Percentiles rank a stretch among this genome's conserved stretches.
Conservation (phyloP, 2,797 vertebrate species). For the Mormyrops boulengeri region DNA sequence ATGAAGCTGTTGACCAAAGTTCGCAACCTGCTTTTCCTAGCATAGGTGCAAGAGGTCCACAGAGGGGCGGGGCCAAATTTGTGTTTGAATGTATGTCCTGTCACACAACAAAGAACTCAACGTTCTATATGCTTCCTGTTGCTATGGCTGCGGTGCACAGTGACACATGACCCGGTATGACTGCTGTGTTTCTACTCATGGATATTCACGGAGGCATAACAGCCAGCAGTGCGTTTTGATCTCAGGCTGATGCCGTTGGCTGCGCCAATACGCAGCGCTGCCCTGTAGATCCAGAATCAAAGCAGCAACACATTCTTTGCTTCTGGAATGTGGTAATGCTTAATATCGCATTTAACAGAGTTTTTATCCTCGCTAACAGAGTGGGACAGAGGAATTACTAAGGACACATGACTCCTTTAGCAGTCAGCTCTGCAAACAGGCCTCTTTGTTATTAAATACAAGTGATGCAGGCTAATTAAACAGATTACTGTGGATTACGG, state of each 20-base stretch:
- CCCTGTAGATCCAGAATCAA: not conserved
- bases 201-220: not conserved
- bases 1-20: not conserved
- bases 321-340: not conserved
- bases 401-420: conserved; percentile 60
- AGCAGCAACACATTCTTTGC: not conserved
- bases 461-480: conserved; percentile 67
- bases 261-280: not conserved
- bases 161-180: not conserved
- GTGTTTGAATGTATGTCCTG: not conserved
- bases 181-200: not conserved
- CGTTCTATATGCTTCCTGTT: not conserved
- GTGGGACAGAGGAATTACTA: conserved; percentile 55
- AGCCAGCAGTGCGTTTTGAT: not conserved
- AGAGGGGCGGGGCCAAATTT: not conserved
- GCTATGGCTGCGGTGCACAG: not conserved
- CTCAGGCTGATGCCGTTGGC: not conserved
- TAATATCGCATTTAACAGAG: not conserved
- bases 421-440: conserved; percentile 58
- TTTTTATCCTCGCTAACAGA: conserved; percentile 44
- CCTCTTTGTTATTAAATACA: conserved; percentile 66
- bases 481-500: conserved; percentile 59
- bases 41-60: not conserved
- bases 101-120: not conserved
- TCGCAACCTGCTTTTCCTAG: not conserved